Evolutionary conservation across 2,888 invertebrate species (phyloP), one percentile per base, ranked within the genome.

Genomic region (Metalampra italica): DNA sequence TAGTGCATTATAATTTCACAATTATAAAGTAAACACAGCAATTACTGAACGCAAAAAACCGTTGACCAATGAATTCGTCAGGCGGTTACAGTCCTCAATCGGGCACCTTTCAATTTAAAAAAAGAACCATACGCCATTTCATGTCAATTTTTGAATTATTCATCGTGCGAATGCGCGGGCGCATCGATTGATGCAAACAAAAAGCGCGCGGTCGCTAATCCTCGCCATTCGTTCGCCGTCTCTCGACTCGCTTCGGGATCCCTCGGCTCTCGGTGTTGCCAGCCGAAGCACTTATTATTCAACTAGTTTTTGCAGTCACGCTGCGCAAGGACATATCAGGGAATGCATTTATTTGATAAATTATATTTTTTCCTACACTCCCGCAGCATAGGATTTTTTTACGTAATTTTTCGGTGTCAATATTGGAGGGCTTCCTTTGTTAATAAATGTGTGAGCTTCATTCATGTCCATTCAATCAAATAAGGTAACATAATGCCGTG

Each of bases 101-200:
- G 89, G 84, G 87, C 89, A 88, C 89, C 89, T 88, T 89, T 86
- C 83, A 81, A 85, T 86, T 70, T 74, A 83, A 86, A 87, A 87
- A 89, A 88, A 86, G 84, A 84, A 84, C 86, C 86, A 87, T 88
- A 88, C 89, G 89, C 88, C 87, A 89, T 88, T 89, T 89, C 88
- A 89, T 89, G 89, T 88, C 89, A 88, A 87, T 87, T 88, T 87
- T 85, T 89, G 89, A 89, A 89, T 89, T 85, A 89, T 89, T 89
- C 89, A 89, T 89, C 69, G 85, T 82, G 85, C 86, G 87, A 88
- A 86, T 87, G 89, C 86, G 83, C 82, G 86, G 82, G 87, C 88
- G 88, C 88, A 88, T 86, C 89, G 87, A 89, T 89, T 89, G 88
- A 89, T 87, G 86, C 87, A 86, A 83, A 84, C 85, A 89, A 89